Evolutionary conservation across 2,888 invertebrate species (phyloP).

Genomic region (Sclerodermus sp.): DNA sequence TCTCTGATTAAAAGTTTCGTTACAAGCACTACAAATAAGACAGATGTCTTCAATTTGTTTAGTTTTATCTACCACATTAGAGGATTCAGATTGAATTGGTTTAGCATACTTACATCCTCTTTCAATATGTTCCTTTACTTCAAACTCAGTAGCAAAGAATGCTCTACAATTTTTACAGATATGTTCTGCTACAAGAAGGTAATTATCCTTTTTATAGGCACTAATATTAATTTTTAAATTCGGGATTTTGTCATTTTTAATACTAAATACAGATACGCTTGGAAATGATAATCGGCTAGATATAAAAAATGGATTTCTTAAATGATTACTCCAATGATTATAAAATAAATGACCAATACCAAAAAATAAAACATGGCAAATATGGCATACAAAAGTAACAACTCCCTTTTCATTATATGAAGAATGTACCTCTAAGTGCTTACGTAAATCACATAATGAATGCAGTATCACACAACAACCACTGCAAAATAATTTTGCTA

Average conservation of each 20-base stretch:
- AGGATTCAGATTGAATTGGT: neutral
- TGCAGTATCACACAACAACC: conserved; percentile 33
- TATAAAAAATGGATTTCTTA: conserved; percentile 36
- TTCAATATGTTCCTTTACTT: conserved; percentile 22
- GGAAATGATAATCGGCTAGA: conserved; percentile 44
- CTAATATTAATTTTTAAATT: conserved; percentile 1
- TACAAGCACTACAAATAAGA: conserved; percentile 27
- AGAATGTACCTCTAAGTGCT: conserved; percentile 40
- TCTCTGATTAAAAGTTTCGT: conserved; percentile 14
- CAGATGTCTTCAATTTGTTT: neutral
- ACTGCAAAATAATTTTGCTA: conserved; percentile 42
- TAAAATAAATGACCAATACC: conserved; percentile 42
- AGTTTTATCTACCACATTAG: too few species aligned
- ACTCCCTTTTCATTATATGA: conserved; percentile 23
- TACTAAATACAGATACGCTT: conserved; percentile 27
- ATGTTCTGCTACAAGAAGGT: conserved; percentile 44
- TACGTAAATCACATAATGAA: conserved; percentile 34
- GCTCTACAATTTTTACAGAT: conserved; percentile 37
- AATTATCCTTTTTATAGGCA: conserved; percentile 24
- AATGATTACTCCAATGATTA: conserved; percentile 44
- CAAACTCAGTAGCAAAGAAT: conserved; percentile 29
- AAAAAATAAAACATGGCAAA: conserved; percentile 47
- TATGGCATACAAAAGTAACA: conserved; percentile 43
- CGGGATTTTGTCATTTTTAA: neutral
- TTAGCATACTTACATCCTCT: neutral